These are phyloP conservation scores for Cheumatopsyche charites DNA, from an alignment of 1,140 invertebrate genomes.

Conservation along the genomic window DNA sequence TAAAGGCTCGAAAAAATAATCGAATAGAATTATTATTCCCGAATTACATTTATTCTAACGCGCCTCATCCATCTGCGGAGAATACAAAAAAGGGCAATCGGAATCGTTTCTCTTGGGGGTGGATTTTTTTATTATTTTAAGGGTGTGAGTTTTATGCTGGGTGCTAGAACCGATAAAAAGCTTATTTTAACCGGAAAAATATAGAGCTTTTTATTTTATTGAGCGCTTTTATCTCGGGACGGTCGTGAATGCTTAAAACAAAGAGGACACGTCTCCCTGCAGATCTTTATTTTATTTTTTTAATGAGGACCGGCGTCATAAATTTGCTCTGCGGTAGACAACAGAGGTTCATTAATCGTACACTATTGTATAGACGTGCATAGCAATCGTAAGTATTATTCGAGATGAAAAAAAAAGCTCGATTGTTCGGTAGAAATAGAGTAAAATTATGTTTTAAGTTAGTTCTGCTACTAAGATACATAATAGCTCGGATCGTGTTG, in stretches of 20 bases:
- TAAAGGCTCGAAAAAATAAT: no score
- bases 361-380: background rate
- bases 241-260: constrained; percentile 6
- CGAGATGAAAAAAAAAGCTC: no score
- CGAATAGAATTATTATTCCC: no score
- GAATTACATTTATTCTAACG: constrained; percentile 8
- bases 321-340: background rate
- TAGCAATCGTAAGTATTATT: no score
- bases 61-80: background rate
- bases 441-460: no score
- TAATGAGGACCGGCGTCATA: background rate
- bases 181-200: constrained; percentile 22
- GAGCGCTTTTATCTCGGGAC: constrained; percentile 2
- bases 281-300: constrained; percentile 6
- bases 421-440: no score
- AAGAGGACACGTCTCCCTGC: background rate
- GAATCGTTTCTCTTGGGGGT: background rate
- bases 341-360: background rate
- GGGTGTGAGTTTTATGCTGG: background rate
- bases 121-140: background rate
- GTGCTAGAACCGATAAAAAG: constrained; percentile 8
- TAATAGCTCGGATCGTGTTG: no score
- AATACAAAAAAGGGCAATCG: constrained; percentile 6
- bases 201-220: constrained; percentile 20
- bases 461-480: no score